Base-by-base conservation (phyloP, 2,888 invertebrate species). In the Cheilosia grossa region DNA sequence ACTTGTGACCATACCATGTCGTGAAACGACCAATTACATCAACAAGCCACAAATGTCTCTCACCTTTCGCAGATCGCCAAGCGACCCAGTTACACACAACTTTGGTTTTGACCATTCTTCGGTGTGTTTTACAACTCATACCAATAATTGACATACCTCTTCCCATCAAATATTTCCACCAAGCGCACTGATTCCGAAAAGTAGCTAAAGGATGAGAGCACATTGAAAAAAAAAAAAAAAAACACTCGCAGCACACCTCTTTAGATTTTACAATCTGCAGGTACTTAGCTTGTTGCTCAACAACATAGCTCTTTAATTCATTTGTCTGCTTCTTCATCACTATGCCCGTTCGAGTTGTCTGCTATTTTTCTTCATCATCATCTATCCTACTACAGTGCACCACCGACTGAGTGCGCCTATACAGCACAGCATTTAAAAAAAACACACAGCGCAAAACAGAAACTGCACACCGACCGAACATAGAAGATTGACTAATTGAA, bases 401-500 rank as follows among this genome's bases (percentile, higher is more conserved):
- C 42, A 66, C 56, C 53, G 64, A 53, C 58, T 33, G 37, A 51
- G 51, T 13, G 59, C 30, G 40, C 24, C 37, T 53, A 27, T 19
- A 24, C 40, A 24, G 21, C 24, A 27, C 9, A 27, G 24, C 21
- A 40, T 19, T 9, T n/a, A 44, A 47, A 44, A 42, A 24, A 58
- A 44, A 44, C 19, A 30, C 19, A 24, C 47, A 24, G 7, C 24
- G 10, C 40, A 30, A 56, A 42, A 33, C 64, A 42, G 21, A 66
- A 59, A 66, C 53, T 54, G 33, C 66, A 54, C 77, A 67, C 33
- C 42, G 58, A 49, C 30, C 61, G 33, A 63, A 75, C 63, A 81
- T 44, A 56, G 58, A 24, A 67, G 85, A 86, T 81, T 86, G 81
- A 86, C 85, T 86, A 86, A 86, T 81, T 86, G 85, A 86, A 86